Evolutionary conservation across 1,140 invertebrate genomes (phyloP).

Genomic region (Cephus cinctus): DNA sequence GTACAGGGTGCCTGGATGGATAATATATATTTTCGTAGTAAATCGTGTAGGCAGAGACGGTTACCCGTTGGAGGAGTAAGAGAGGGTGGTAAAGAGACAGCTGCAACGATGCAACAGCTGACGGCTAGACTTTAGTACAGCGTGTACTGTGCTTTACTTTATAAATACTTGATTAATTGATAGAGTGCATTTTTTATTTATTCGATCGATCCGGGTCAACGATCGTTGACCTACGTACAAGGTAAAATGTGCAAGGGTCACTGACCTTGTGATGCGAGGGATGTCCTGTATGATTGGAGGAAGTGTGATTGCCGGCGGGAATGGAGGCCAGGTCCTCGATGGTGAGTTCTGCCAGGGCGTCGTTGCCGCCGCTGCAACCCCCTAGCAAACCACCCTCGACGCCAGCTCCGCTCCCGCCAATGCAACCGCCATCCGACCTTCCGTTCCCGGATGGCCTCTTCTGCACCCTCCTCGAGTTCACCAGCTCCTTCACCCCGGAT

Average conservation of each 20-base stretch:
- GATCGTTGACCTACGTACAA: too few species aligned
- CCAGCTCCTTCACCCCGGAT: constrained; percentile 46
- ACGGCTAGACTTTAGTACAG: too few species aligned
- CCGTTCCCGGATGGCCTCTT: constrained; percentile 40
- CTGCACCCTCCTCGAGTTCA: constrained; percentile 42
- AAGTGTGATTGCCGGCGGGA: constrained; percentile 45
- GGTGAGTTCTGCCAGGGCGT: constrained; percentile 51
- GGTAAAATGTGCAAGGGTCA: too few species aligned
- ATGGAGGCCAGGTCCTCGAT: constrained; percentile 54
- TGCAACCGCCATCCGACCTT: constrained; percentile 36
- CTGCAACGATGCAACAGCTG: too few species aligned
- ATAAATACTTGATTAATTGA: too few species aligned
- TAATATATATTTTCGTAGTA: too few species aligned
- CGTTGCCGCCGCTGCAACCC: constrained; percentile 48
- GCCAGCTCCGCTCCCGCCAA: constrained; percentile 23
- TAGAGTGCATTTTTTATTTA: too few species aligned
- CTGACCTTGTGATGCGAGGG: constrained; percentile 51
- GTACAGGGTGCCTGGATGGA: too few species aligned
- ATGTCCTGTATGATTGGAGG: constrained; percentile 47
- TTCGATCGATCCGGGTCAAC: neutral
- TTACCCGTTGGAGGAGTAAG: too few species aligned
- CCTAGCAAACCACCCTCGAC: constrained; percentile 38
- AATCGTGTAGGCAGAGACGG: too few species aligned
- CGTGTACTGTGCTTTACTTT: too few species aligned
- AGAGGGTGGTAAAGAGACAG: too few species aligned